Conservation (phyloP, 2,888 invertebrate species). For the Clunio marinus region DNA sequence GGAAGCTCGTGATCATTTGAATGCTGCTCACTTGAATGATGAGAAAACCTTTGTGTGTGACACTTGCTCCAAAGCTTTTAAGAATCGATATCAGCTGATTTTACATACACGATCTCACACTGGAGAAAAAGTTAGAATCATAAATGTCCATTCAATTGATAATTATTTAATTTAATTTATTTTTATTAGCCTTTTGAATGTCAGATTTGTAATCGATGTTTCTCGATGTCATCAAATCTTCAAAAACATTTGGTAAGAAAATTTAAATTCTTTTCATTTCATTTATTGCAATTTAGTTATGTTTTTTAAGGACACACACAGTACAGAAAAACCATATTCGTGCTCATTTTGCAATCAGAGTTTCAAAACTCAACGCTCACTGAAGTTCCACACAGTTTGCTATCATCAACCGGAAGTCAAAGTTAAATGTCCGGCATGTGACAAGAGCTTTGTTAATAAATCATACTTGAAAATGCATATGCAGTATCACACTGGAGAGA, state of each 20-base stretch:
- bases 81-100: conserved; percentile 27
- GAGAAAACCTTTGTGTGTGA: conserved; percentile 5
- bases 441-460: conserved; percentile 31
- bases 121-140: too few relatives aligned
- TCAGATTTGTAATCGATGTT: conserved; percentile 9
- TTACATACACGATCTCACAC: conserved; percentile 17
- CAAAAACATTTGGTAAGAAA: conserved; percentile 9
- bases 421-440: conserved; percentile 26
- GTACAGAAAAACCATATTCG: conserved; percentile 15
- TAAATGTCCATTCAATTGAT: too few relatives aligned
- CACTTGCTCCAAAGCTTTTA: conserved; percentile 3
- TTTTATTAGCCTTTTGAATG: conserved; percentile 12
- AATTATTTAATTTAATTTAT: too few relatives aligned
- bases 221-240: conserved; percentile 23
- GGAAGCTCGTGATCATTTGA: conserved; percentile 8
- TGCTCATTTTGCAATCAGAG: conserved; percentile 12
- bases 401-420: conserved; percentile 24
- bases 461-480: conserved; percentile 18
- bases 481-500: conserved; percentile 32
- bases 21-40: neutral
- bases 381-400: conserved; percentile 33
- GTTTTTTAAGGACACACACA: conserved; percentile 9
- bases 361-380: conserved; percentile 29
- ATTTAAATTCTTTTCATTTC: neutral
- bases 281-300: neutral